Evolutionary conservation across 2,113 vertebrate species (phyloP), one percentile per base, ranked within the genome.

Genomic region (Glareola pratincola): DNA sequence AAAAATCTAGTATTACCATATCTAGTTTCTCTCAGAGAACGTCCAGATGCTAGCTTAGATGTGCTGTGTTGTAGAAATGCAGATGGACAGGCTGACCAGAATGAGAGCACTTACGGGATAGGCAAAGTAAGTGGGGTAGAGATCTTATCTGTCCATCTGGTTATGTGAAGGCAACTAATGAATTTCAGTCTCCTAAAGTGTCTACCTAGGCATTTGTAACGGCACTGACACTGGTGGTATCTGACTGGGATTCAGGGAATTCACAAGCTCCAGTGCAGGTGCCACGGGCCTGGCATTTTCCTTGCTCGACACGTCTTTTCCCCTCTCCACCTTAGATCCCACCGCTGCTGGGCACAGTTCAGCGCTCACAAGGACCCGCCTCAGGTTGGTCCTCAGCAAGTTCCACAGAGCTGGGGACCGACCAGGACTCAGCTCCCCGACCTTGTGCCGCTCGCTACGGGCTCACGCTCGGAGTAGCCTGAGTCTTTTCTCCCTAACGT

Each of bases 101-200:
- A 90, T 69, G 71, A 75, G 16, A 92, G 32, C 36, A 45, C 63
- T 79, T 93, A 51, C 2, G 22, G 62, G 30, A 56, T 5, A 56
- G 50, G 72, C 63, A 88, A 73, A 84, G 56, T 45, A 53, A 89
- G 51, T 27, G 30, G 4, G 26, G 48, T 60, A 53, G 60, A 95
- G 90, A 96, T 91, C 77, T 86, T 92, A 95, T 92, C 91, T 91
- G 64, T 75, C 88, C 81, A 87, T 59, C 66, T 87, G 89, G 62
- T 93, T 85, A 76, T 92, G 92, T 95, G 91, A 92, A 97, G 76
- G 39, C 60, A 89, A 21, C 66, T 87, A 85, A 96, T 91, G 88
- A 94, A 94, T 95, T 85, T 91, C 86, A 85, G 36, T 41, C 90
- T 88, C 39, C 43, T 94, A 62, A 97, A 82, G 36, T 24, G 22